Evolutionary conservation across 2,888 invertebrate species (phyloP), one percentile per base, ranked within the genome.

Genomic region (Formica aserva): DNA sequence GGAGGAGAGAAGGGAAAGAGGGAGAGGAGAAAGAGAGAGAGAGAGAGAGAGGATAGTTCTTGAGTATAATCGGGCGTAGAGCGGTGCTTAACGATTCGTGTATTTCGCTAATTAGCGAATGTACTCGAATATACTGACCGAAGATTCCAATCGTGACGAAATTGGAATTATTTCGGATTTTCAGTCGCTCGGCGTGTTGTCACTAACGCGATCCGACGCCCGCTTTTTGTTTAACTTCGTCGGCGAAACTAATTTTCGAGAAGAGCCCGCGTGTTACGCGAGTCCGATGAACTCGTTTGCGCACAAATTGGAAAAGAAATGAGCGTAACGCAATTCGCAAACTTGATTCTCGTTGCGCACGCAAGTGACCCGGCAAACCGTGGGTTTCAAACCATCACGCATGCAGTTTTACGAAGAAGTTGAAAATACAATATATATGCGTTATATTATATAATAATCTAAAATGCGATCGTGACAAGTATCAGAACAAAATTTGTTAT

Each of bases 261-360:
- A 6, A 41, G 32, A 15, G 78, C 41, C 22, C 45, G 60, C 41
- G 69, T 32, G 18, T 71, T 71, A 60, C 78, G 15, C 22, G 45
- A 45, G 69, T 41, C 41, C 66, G 18, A 69, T 69, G 69, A 52
- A 69, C n/a, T 69, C 38, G 32, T 52, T 52, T 57, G 66, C 26
- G 38, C 55, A 13, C 78, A 80, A 80, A 80, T 71, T 80, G 78
- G 45, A 80, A 80, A 80, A 80, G 78, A 60, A 71, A 80, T 35
- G 45, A 80, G 48, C 38, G 45, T 80, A 72, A 80, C 45, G n/a
- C 72, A 35, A 80, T 72, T 80, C 71, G 32, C 71, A 35, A 78
- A 22, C 72, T 62, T 60, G 78, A 71, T 62, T 80, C 35, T n/a
- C 72, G 72, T 45, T 9, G 35, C 72, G 22, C 71, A 62, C 57